Evolutionary conservation across 2,888 invertebrate genomes (phyloP), one percentile per base, ranked within the genome.

Genomic region (Oligia latruncula): DNA sequence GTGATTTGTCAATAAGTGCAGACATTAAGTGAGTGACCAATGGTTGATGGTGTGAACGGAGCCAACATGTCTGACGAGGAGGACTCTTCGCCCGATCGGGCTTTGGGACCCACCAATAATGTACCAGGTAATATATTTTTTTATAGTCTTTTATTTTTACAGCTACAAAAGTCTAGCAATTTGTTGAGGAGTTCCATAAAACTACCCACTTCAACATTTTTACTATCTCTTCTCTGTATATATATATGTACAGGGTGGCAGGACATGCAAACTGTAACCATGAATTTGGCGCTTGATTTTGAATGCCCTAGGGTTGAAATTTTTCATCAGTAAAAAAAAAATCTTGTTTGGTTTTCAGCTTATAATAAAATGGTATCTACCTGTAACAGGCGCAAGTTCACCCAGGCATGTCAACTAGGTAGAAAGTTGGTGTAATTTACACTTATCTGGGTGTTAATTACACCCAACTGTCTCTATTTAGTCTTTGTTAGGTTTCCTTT

Each of bases 11-110:
- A 78, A 74, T 72, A 76, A 80, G 81, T 70, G 83, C 71, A 80
- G 87, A 89, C 77, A 75, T 80, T 84, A 71, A 81, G 83, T 89
- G 84, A 88, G 88, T 90, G 90, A 86, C 87, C 23, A 74, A 90
- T 90, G 91, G 89, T 90, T 87, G 90, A 91, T 77, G 89, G 87
- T 88, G 90, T 89, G 78, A 91, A 88, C 83, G 84, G 87, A 71
- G 81, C 78, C 80, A 94, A 89, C 81, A 97, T 97, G 97, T 97
- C 97, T 67, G 97, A 97, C 72, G 97, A 97, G 75, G 97, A 97
- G 84, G 97, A 97, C 72, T 95, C 95, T 2, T 96, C 96, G 40
- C 95, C 96, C 9, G 97, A 97, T 77, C 91, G 94, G 94, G 96
- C 95, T 1, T 89, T 96, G 86, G 93, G 92, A 84, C 95, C 96